phyloP scores from a whole-genome alignment of 2,113 vertebrate genomes.

The zebrafish (Danio rerio) region DNA sequence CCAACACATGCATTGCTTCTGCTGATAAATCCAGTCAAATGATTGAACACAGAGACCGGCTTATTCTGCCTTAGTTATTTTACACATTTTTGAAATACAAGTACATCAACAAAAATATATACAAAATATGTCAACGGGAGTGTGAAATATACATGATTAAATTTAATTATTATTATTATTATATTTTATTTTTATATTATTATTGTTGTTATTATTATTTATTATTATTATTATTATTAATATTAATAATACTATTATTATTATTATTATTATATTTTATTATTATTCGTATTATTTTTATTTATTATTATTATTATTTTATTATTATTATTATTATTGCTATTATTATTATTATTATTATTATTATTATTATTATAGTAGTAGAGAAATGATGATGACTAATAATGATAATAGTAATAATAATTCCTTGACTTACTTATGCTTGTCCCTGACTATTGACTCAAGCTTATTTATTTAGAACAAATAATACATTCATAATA shows the following conservation, averaged over 20 bases:
- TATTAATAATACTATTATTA: background rate
- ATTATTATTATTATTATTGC: background rate
- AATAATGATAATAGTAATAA: too few species aligned
- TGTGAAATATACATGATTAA: too few species aligned
- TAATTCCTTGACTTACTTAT: too few species aligned
- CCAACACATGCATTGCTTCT: constrained; percentile 1
- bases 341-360: background rate
- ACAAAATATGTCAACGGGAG: too few species aligned
- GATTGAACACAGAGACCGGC: background rate
- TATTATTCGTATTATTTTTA: background rate
- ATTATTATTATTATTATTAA: background rate
- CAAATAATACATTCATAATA: too few species aligned
- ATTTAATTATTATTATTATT: too few species aligned
- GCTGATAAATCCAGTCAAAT: background rate
- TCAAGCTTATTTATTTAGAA: too few species aligned
- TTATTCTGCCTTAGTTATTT: background rate
- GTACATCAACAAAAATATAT: background rate
- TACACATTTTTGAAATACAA: background rate
- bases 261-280: background rate
- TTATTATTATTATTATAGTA: background rate
- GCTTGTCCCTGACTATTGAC: too few species aligned
- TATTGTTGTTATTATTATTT: too few species aligned
- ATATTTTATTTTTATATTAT: too few species aligned
- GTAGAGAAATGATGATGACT: background rate
- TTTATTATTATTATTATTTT: background rate